Percentiles rank a stretch among this genome's conserved stretches.
These are phyloP conservation scores for Leptopterna dolabrata DNA, from an alignment of 2,888 invertebrate genomes.

Conservation along the genomic window DNA sequence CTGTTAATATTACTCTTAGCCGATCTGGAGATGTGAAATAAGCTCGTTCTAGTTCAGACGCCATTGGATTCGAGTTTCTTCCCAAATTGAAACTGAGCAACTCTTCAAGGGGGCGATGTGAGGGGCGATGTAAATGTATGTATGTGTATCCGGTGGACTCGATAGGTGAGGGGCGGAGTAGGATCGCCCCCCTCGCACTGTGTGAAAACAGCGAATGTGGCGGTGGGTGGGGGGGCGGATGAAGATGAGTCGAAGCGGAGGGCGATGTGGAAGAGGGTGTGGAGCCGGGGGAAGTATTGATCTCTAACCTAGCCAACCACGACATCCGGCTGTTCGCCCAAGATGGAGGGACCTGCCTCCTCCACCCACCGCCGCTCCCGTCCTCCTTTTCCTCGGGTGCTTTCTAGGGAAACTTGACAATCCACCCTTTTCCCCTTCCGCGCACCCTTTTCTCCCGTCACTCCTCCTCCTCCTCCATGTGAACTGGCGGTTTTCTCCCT, in stretches of 20 bases:
- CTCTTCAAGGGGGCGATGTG: not conserved
- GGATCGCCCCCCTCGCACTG: not conserved
- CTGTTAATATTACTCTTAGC: too few species aligned
- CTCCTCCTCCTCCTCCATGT: not conserved
- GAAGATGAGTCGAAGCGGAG: slow-evolving; percentile 24
- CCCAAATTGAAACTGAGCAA: not conserved
- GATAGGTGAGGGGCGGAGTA: not conserved
- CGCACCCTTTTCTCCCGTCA: not conserved
- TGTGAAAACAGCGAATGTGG: not conserved
- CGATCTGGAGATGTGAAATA: too few species aligned
- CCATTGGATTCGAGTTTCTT: too few species aligned
- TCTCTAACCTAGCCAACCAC: slow-evolving; percentile 61
- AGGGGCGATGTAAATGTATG: slow-evolving; percentile 49
- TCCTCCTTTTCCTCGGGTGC: not conserved
- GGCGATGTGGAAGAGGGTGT: slow-evolving; percentile 10
- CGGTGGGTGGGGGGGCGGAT: not conserved
- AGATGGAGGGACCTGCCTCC: slow-evolving; percentile 58
- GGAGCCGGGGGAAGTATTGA: slow-evolving; percentile 55
- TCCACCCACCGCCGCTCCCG: not conserved
- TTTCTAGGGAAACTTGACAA: slow-evolving; percentile 48
- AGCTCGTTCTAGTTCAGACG: too few species aligned
- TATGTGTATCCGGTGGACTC: slow-evolving; percentile 51
- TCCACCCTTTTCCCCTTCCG: not conserved
- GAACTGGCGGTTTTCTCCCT: not conserved
- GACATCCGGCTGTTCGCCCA: slow-evolving; percentile 60